Conservation (phyloP, 2,113 vertebrate species). For the Protomyctophum bolini region DNA sequence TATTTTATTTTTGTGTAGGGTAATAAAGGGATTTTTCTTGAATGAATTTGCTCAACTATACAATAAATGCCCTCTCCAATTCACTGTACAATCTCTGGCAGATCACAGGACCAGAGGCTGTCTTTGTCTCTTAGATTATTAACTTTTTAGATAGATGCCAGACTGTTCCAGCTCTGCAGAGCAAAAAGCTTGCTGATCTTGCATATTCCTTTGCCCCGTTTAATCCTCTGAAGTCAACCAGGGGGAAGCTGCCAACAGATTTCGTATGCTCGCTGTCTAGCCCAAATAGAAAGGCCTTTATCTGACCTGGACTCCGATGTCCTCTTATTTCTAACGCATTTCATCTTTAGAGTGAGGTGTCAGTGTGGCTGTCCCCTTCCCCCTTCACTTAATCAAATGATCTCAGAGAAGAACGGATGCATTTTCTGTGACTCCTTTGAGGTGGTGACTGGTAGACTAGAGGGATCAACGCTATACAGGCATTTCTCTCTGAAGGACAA, state of each 20-base stretch:
- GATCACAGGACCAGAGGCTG: constrained; percentile 34
- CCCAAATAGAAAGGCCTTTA: constrained; percentile 63
- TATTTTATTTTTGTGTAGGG: no score
- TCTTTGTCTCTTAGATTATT: constrained; percentile 56
- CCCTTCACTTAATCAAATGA: constrained; percentile 25
- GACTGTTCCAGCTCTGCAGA: constrained; percentile 31
- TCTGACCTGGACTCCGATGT: constrained; percentile 61
- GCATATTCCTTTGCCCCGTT: constrained; percentile 60
- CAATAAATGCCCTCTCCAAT: constrained; percentile 17
- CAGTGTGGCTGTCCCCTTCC: constrained; percentile 19
- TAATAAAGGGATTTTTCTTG: constrained; percentile 28
- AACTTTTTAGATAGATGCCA: constrained; percentile 33
- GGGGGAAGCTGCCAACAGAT: constrained; percentile 64
- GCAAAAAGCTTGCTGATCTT: constrained; percentile 64
- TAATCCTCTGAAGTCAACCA: constrained; percentile 69
- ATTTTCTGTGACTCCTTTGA: constrained; percentile 60
- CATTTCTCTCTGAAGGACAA: constrained; percentile 51
- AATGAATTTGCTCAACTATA: not conserved
- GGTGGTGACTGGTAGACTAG: constrained; percentile 52
- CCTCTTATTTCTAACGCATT: constrained; percentile 62
- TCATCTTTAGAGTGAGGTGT: constrained; percentile 59
- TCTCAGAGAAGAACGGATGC: constrained; percentile 55
- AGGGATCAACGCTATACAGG: constrained; percentile 55
- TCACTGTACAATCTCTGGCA: constrained; percentile 22
- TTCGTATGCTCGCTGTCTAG: constrained; percentile 50